Evolutionary conservation across 2,113 vertebrate genomes (phyloP).

Genomic region (Bos indicus): DNA sequence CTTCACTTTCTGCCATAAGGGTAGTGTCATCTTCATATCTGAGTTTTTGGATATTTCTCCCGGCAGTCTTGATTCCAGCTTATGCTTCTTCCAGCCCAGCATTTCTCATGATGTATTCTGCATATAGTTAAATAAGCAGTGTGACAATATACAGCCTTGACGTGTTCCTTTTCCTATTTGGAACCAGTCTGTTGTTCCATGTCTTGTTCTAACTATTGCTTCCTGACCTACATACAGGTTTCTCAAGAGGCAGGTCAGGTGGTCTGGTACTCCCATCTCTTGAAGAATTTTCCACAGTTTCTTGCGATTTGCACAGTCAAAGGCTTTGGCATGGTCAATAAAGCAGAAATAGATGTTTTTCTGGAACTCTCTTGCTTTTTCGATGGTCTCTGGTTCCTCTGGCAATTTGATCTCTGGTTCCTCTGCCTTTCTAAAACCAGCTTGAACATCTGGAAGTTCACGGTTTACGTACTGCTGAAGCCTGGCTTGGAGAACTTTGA

Average conservation of each 20-base stretch:
- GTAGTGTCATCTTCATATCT: not conserved
- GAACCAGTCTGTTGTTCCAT: not conserved
- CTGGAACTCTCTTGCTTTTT: not conserved
- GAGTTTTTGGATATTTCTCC: not conserved
- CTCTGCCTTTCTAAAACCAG: not conserved
- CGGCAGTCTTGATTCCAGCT: not conserved
- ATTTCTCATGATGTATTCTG: not conserved
- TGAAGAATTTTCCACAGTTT: not conserved
- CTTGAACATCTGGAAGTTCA: not conserved
- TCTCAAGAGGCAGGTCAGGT: not conserved
- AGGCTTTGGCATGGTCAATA: not conserved
- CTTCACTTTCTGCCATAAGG: not conserved
- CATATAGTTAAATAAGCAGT: not conserved
- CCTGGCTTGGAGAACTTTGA: not conserved
- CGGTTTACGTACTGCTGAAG: not conserved
- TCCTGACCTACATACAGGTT: not conserved
- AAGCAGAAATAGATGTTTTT: not conserved
- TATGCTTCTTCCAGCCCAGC: not conserved
- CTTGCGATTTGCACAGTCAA: not conserved
- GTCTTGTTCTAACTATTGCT: not conserved
- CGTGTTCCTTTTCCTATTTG: not conserved
- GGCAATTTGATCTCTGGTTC: not conserved
- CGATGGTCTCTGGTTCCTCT: not conserved
- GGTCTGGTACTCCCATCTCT: not conserved
- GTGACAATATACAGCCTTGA: not conserved